A percentile compares a stretch with the other conserved stretches of the same genome.
phyloP scores from a whole-genome alignment of 2,888 invertebrate species.

The Dynastes maya region DNA sequence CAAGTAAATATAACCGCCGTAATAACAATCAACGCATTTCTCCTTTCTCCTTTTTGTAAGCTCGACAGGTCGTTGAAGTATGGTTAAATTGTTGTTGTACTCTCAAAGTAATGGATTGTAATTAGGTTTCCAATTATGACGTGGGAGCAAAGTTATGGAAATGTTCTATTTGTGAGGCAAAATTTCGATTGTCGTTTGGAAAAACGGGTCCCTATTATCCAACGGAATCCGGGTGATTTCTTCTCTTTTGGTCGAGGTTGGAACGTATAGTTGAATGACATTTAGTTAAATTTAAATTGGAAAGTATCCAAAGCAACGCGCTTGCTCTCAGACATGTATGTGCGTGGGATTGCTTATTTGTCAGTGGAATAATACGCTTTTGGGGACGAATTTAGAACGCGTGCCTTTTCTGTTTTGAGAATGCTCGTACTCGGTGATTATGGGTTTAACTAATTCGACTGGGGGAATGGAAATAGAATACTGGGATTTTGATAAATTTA shows the following conservation, averaged over 20 bases:
- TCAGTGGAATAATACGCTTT: not conserved
- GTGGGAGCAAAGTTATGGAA: not conserved
- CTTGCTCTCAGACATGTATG: not conserved
- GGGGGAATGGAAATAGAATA: too few relatives aligned
- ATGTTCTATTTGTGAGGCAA: too few relatives aligned
- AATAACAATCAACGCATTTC: constrained; percentile 3
- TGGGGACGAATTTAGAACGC: not conserved
- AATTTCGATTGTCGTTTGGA: not conserved
- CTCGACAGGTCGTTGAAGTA: not conserved
- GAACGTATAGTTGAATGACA: constrained; percentile 26
- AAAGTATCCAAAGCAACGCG: constrained; percentile 8
- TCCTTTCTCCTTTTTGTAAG: not conserved
- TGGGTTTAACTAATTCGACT: too few relatives aligned
- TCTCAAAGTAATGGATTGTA: not conserved
- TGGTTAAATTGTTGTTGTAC: not conserved
- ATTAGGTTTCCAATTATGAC: not conserved
- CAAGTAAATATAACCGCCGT: not conserved
- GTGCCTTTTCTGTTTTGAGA: not conserved
- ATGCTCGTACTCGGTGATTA: too few relatives aligned
- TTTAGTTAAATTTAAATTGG: constrained; percentile 28
- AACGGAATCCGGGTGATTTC: not conserved
- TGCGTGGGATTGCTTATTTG: constrained; percentile 23
- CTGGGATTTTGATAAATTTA: too few relatives aligned
- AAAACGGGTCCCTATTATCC: not conserved
- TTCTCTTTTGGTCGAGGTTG: constrained; percentile 13